phyloP scores from a whole-genome alignment of 2,113 vertebrate genomes.

The Oncorhynchus tshawytscha region DNA sequence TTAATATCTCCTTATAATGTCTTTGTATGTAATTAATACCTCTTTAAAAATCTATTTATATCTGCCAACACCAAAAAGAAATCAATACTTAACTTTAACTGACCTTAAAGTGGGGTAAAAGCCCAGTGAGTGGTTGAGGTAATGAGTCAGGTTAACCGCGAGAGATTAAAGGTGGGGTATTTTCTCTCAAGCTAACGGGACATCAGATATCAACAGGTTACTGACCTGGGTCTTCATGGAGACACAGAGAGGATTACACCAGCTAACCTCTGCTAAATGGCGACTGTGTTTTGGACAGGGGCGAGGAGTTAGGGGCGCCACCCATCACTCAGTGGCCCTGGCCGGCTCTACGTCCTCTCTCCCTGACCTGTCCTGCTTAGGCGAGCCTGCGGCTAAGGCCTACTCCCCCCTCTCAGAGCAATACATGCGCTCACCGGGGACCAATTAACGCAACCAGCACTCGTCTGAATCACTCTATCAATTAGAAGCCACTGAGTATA shows the following conservation, averaged over 20 bases:
- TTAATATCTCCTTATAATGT: constrained; percentile 62
- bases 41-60: constrained; percentile 74
- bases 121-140: constrained; percentile 70
- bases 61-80: constrained; percentile 71
- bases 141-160: constrained; percentile 68
- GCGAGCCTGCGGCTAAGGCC: constrained; percentile 78
- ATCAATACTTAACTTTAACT: constrained; percentile 75
- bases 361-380: constrained; percentile 72
- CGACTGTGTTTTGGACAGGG: constrained; percentile 54
- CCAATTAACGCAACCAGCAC: constrained; percentile 93
- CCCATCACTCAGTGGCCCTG: constrained; percentile 82
- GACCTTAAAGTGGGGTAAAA: constrained; percentile 74
- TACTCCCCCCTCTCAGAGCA: constrained; percentile 76
- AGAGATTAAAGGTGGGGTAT: constrained; percentile 74
- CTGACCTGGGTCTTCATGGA: constrained; percentile 70
- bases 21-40: constrained; percentile 73
- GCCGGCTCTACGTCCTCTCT: constrained; percentile 74
- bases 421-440: constrained; percentile 80
- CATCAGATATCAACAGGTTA: constrained; percentile 73
- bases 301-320: constrained; percentile 76
- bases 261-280: constrained; percentile 75
- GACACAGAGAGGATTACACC: constrained; percentile 75
- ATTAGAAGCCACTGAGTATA: constrained; percentile 96
- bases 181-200: constrained; percentile 74
- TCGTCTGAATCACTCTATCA: constrained; percentile 96